These are phyloP conservation scores for Tolypeutes matacus DNA, from an alignment of 2,797 vertebrate species.

Conservation along the genomic window DNA sequence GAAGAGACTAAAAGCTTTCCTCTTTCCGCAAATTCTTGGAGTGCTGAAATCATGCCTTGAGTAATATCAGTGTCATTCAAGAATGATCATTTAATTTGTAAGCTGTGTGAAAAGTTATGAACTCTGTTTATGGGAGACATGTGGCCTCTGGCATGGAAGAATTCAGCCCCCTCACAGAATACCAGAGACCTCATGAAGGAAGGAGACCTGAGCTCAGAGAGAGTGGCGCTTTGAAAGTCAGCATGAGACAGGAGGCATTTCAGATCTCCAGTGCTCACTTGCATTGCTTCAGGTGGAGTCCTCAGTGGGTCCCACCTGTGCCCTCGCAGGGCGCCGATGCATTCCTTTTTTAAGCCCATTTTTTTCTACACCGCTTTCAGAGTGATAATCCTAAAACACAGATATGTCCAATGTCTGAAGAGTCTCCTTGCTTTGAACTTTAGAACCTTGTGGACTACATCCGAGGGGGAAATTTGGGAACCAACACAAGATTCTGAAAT, in stretches of 20 bases:
- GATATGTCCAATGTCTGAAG: background rate
- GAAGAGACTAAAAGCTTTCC: background rate
- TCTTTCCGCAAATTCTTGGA: background rate
- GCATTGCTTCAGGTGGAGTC: background rate
- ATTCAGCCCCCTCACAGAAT: background rate
- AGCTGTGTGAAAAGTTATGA: background rate
- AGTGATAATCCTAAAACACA: constrained; percentile 7
- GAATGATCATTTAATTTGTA: background rate
- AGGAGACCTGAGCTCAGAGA: background rate
- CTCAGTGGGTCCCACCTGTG: background rate
- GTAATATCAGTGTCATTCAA: background rate
- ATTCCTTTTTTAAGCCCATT: background rate
- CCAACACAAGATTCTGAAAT: constrained; percentile 56
- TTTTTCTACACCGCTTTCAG: constrained; percentile 10
- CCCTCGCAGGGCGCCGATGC: background rate
- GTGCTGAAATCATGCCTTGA: background rate
- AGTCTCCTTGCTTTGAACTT: constrained; percentile 15
- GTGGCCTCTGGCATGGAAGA: background rate
- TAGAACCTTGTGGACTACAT: constrained; percentile 43
- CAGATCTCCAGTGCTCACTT: background rate
- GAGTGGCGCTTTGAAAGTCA: background rate
- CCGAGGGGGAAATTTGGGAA: constrained; percentile 65
- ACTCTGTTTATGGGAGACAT: background rate
- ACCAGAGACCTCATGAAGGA: background rate
- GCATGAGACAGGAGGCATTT: rapidly evolving